A percentile compares a stretch with the other conserved stretches of the same genome.
phyloP scores from a whole-genome alignment of 2,888 invertebrate genomes.

The Hirtodrosophila confusa region DNA sequence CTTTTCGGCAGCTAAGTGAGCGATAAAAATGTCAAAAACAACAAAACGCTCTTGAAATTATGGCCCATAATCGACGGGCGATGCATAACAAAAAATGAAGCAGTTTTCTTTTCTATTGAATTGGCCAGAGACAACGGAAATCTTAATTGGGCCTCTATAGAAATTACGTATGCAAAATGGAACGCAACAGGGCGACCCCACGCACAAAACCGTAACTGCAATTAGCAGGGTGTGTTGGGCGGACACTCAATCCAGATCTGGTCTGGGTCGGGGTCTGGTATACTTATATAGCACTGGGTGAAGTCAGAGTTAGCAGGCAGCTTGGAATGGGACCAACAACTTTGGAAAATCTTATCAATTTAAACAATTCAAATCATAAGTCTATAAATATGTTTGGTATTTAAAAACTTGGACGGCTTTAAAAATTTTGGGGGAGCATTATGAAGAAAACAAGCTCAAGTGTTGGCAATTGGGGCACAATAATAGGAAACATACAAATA shows the following conservation, averaged over 20 bases:
- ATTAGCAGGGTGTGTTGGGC: slow-evolving; percentile 16
- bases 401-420: slow-evolving; percentile 1
- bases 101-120: slow-evolving; percentile 63
- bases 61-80: slow-evolving; percentile 60
- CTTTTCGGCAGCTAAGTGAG: slow-evolving; percentile 62
- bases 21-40: slow-evolving; percentile 76
- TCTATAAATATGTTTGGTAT: slow-evolving; percentile 45
- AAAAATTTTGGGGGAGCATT: slow-evolving; percentile 10
- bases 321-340: slow-evolving; percentile 23
- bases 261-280: slow-evolving; percentile 27
- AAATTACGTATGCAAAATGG: slow-evolving; percentile 66
- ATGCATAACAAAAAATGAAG: slow-evolving; percentile 58
- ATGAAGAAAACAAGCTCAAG: slow-evolving; percentile 44
- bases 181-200: slow-evolving; percentile 22
- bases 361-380: slow-evolving; percentile 54
- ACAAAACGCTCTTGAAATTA: slow-evolving; percentile 64
- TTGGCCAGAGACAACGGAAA: slow-evolving; percentile 41
- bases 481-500: slow-evolving; percentile 1
- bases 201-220: slow-evolving; percentile 37
- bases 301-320: slow-evolving; percentile 35
- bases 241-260: slow-evolving; percentile 17
- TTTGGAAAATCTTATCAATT: slow-evolving; percentile 53
- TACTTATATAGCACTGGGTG: slow-evolving; percentile 36
- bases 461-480: slow-evolving; percentile 7
- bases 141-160: slow-evolving; percentile 59